These are phyloP conservation scores for Trogon surrucura DNA, from an alignment of 2,113 vertebrate genomes.

Conservation along the genomic window DNA sequence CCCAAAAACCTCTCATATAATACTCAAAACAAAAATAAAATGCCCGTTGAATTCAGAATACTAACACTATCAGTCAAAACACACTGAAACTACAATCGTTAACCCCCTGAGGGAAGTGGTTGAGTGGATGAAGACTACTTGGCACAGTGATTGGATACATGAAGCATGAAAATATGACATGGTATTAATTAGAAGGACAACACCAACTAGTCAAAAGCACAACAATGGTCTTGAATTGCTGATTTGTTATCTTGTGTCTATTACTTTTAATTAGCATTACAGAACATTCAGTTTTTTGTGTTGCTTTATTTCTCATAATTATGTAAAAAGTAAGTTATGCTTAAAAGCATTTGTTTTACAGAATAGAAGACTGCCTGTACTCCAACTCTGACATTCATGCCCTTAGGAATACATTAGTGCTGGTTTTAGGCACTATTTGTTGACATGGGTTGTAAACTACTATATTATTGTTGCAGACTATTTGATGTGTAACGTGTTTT, in stretches of 20 bases:
- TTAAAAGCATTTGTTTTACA: slow-evolving; percentile 31
- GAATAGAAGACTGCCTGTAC: background rate
- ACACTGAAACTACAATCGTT: slow-evolving; percentile 60
- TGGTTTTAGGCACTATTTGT: slow-evolving; percentile 29
- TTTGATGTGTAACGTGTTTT: slow-evolving; percentile 6
- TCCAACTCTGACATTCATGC: background rate
- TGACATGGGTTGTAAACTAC: slow-evolving; percentile 10
- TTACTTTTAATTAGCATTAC: slow-evolving; percentile 61
- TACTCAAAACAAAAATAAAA: background rate
- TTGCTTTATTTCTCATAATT: slow-evolving; percentile 37
- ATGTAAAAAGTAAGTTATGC: background rate
- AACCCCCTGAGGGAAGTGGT: slow-evolving; percentile 41
- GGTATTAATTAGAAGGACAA: slow-evolving; percentile 73
- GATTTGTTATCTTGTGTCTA: slow-evolving; percentile 52
- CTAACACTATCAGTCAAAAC: background rate
- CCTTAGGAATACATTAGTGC: slow-evolving; percentile 13
- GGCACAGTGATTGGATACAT: slow-evolving; percentile 18
- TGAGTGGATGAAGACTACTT: slow-evolving; percentile 56
- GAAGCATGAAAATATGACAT: slow-evolving; percentile 66
- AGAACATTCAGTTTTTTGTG: slow-evolving; percentile 2
- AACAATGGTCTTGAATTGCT: slow-evolving; percentile 54
- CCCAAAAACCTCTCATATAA: background rate
- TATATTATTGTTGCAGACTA: slow-evolving; percentile 23
- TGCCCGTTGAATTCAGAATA: slow-evolving; percentile 6
- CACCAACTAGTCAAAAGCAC: slow-evolving; percentile 49